A percentile compares a stretch with the other conserved stretches of the same genome.
Evolutionary conservation across 23 tunicate species (phyloP).

Genomic region (Botrylloides violaceus): DNA sequence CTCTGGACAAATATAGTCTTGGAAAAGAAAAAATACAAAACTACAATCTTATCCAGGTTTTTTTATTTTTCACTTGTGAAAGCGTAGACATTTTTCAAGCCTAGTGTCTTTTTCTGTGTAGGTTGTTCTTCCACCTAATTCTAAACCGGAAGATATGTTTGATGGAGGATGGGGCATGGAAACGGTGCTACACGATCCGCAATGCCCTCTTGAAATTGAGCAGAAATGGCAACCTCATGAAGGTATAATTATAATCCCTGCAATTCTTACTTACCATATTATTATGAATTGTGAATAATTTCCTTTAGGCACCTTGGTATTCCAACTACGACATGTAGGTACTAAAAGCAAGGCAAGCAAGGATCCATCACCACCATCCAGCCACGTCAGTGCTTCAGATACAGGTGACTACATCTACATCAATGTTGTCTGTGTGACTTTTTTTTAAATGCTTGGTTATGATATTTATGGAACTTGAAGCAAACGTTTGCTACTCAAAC

Average conservation of each 20-base stretch:
- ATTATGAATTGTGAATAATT: background rate
- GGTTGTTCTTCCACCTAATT: conserved; percentile 89
- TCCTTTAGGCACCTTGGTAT: conserved; percentile 60
- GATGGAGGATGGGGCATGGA: conserved; percentile 84
- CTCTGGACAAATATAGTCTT: conserved; percentile 72
- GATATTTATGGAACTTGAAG: too few relatives aligned
- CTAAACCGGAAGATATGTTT: conserved; percentile 81
- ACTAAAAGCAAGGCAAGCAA: background rate
- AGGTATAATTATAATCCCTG: too few relatives aligned
- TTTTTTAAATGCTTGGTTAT: too few relatives aligned
- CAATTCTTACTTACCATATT: background rate
- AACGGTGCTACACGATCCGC: conserved; percentile 24
- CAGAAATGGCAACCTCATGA: conserved; percentile 89
- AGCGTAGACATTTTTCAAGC: background rate
- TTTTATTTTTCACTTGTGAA: background rate
- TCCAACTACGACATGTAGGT: conserved; percentile 39
- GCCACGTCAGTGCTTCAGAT: conserved; percentile 9
- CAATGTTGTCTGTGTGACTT: too few relatives aligned
- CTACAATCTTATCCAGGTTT: conserved; percentile 60
- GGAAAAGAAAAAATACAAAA: conserved; percentile 44
- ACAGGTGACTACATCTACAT: too few relatives aligned
- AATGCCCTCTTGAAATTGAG: conserved; percentile 59
- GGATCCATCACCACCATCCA: conserved; percentile 12
- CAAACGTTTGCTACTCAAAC: too few relatives aligned
- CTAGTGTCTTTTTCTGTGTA: conserved; percentile 8